phyloP scores from a whole-genome alignment of 1,140 invertebrate species.

The Drosophila busckii region DNA sequence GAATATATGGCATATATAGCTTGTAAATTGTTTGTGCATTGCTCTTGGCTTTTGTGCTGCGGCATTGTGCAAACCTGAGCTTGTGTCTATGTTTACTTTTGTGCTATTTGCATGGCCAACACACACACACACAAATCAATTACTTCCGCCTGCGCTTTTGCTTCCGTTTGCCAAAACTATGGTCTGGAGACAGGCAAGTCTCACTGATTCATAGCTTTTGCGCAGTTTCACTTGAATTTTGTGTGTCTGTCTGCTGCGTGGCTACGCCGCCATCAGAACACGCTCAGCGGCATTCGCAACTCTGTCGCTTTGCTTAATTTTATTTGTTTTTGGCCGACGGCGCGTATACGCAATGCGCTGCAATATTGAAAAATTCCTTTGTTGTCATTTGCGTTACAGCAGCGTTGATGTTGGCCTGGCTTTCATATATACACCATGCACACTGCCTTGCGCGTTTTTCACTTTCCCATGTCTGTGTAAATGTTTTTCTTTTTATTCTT shows the following conservation, averaged over 20 bases:
- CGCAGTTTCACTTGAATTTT: too few species aligned
- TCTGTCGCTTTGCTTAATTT: slow-evolving; percentile 66
- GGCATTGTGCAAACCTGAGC: not conserved
- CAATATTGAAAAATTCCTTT: slow-evolving; percentile 74
- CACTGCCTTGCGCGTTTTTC: not conserved
- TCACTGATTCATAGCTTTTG: slow-evolving; percentile 1
- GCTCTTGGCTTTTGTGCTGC: slow-evolving; percentile 15
- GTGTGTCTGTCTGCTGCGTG: not conserved
- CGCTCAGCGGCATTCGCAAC: slow-evolving; percentile 24
- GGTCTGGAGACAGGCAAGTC: slow-evolving; percentile 25
- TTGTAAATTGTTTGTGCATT: slow-evolving; percentile 1
- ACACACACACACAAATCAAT: slow-evolving; percentile 55
- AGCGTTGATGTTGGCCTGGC: slow-evolving; percentile 18
- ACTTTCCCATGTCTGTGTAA: not conserved
- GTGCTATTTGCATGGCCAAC: slow-evolving; percentile 50
- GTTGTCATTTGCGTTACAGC: slow-evolving; percentile 54
- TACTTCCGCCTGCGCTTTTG: slow-evolving; percentile 62
- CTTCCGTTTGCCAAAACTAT: slow-evolving; percentile 50
- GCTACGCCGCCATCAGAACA: not conserved
- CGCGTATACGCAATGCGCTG: slow-evolving; percentile 66
- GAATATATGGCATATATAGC: not conserved
- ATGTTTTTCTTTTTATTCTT: not conserved
- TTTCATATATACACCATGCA: too few species aligned
- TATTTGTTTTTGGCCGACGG: slow-evolving; percentile 65
- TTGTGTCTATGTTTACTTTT: not conserved